These are phyloP conservation scores for Phataginus tricuspis DNA, from an alignment of 2,797 vertebrate genomes.

Conservation along the genomic window DNA sequence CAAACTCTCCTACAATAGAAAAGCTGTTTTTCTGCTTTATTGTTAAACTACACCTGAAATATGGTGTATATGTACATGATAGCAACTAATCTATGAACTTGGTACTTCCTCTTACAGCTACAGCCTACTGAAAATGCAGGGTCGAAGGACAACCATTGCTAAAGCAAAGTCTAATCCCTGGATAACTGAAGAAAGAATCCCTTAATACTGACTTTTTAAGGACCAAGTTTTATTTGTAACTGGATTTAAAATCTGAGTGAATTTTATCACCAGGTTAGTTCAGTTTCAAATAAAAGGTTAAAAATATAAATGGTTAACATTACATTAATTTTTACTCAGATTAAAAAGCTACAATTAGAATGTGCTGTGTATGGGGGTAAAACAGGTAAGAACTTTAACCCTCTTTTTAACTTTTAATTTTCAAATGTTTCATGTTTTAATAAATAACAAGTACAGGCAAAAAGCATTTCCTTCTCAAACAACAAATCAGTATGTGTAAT, in stretches of 20 bases:
- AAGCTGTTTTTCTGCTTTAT: neutral
- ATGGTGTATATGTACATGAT: neutral
- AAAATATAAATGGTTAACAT: slow-evolving; percentile 53
- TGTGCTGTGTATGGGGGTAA: slow-evolving; percentile 19
- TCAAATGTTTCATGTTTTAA: slow-evolving; percentile 42
- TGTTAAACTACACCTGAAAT: neutral
- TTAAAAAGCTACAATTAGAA: slow-evolving; percentile 65
- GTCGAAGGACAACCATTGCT: neutral
- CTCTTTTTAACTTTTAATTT: slow-evolving; percentile 2
- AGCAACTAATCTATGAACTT: neutral
- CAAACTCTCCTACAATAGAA: neutral
- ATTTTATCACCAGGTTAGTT: neutral
- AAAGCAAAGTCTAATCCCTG: neutral
- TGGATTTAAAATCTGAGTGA: slow-evolving; percentile 54
- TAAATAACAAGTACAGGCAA: slow-evolving; percentile 12
- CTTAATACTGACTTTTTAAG: slow-evolving; percentile 4
- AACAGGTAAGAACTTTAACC: slow-evolving; percentile 63
- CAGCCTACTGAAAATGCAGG: neutral
- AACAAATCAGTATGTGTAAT: neutral
- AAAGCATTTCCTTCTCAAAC: slow-evolving; percentile 49
- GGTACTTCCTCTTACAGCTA: neutral
- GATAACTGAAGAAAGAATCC: neutral
- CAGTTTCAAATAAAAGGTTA: slow-evolving; percentile 46
- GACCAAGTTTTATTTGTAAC: slow-evolving; percentile 1
- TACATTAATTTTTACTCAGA: slow-evolving; percentile 70